Conservation (phyloP, 1,140 invertebrate species). For the Procambarus virginalis region DNA sequence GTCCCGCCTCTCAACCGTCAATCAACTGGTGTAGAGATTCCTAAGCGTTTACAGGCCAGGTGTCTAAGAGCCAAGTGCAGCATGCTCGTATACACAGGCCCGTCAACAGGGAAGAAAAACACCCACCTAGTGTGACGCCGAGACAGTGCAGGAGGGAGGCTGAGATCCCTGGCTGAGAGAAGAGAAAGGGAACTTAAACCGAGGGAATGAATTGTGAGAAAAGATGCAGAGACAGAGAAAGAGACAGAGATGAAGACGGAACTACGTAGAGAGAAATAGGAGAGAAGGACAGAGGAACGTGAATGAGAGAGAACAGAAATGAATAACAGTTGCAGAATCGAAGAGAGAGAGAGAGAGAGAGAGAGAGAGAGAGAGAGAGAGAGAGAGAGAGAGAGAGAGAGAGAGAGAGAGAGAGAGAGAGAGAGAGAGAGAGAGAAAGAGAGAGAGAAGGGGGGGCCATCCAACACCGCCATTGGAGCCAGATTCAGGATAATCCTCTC, state of each 20-base stretch:
- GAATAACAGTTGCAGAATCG: neutral
- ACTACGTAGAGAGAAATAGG: slow-evolving; percentile 4
- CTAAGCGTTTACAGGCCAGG: too few relatives aligned
- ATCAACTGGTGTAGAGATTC: too few relatives aligned
- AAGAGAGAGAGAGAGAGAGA: neutral
- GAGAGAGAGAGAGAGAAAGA: neutral
- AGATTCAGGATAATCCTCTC: neutral
- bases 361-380: neutral
- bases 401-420: neutral
- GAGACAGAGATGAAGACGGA: neutral
- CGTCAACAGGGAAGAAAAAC: neutral
- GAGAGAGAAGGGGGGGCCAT: neutral
- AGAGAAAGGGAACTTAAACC: neutral
- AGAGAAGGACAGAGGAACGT: neutral
- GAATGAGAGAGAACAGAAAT: neutral
- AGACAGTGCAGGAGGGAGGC: neutral
- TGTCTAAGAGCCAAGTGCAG: neutral
- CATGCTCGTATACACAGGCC: neutral
- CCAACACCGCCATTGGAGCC: too few relatives aligned
- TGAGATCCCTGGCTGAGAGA: neutral
- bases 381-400: neutral
- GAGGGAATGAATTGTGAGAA: too few relatives aligned
- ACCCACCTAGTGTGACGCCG: neutral
- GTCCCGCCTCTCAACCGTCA: too few relatives aligned
- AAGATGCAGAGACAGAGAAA: neutral